phyloP scores from a whole-genome alignment of 2,797 vertebrate species.

The Melanotaenia maccullochi region DNA sequence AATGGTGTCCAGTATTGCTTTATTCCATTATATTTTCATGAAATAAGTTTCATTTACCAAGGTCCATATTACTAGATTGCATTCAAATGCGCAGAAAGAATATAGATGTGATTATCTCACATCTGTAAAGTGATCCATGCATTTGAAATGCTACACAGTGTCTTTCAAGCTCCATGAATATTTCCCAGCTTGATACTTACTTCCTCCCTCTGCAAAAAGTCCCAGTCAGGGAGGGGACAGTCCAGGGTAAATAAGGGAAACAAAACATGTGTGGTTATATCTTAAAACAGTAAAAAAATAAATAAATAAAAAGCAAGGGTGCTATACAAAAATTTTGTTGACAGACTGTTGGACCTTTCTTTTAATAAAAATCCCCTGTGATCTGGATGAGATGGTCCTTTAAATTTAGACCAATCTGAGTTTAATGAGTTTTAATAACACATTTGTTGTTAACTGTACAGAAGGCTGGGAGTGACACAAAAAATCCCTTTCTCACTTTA shows the following conservation, averaged over 20 bases:
- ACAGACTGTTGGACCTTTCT: not conserved
- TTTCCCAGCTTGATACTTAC: conserved; percentile 60
- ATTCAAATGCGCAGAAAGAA: conserved; percentile 37
- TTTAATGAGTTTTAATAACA: not conserved
- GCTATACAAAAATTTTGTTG: not conserved
- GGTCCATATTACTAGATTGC: not conserved
- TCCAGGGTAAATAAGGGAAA: conserved; percentile 59
- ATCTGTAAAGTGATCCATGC: conserved; percentile 45
- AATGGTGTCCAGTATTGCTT: conserved; percentile 25
- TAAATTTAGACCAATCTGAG: not conserved
- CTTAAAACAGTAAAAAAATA: conserved; percentile 26
- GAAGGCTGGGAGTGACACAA: not conserved
- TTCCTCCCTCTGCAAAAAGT: conserved; percentile 61
- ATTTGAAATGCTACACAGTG: conserved; percentile 38
- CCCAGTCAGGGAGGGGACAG: conserved; percentile 46
- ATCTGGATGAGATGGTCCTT: not conserved
- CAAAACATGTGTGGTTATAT: conserved; percentile 60
- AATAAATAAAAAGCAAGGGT: conserved; percentile 5
- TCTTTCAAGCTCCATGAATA: not conserved
- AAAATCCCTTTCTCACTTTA: too few species aligned
- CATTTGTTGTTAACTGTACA: not conserved
- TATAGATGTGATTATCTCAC: conserved; percentile 32
- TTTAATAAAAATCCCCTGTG: too few species aligned
- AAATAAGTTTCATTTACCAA: conserved; percentile 11
- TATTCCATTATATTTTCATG: not conserved